phyloP scores from a whole-genome alignment of 2,888 invertebrate genomes.

The Augochlorella aurata region DNA sequence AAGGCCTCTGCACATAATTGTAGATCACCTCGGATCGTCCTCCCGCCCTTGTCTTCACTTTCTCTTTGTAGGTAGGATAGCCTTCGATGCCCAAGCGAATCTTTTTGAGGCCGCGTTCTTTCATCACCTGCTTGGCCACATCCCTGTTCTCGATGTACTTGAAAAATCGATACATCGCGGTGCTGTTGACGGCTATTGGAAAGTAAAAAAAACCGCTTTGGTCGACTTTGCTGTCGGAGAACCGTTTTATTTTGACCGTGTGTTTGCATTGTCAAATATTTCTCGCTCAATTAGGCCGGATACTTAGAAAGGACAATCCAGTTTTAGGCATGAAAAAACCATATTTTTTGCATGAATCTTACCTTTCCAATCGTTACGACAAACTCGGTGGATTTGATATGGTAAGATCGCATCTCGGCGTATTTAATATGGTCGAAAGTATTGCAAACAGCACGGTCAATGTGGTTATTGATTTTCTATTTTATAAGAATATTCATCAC shows the following conservation, averaged over 20 bases:
- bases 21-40: constrained; percentile 98
- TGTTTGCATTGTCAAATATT: too few relatives aligned
- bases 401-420: neutral
- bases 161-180: constrained; percentile 98
- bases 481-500: constrained; percentile 19
- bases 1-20: constrained; percentile 99
- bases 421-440: constrained; percentile 29
- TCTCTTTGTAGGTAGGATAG: constrained; percentile 99
- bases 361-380: neutral
- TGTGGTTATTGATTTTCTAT: constrained; percentile 54
- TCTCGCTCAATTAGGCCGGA: neutral
- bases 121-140: constrained; percentile 99
- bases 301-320: neutral
- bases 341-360: neutral
- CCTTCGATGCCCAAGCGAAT: constrained; percentile 99
- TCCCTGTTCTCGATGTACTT: constrained; percentile 99
- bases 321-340: neutral
- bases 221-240: neutral
- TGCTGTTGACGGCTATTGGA: constrained; percentile 93
- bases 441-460: constrained; percentile 31
- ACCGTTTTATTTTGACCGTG: neutral
- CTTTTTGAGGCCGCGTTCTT: constrained; percentile 98
- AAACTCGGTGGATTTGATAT: neutral
- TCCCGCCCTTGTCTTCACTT: constrained; percentile 96
- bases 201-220: constrained; percentile 29